Conservation (phyloP, 1,140 invertebrate species). For the Drosophila ironensis region DNA sequence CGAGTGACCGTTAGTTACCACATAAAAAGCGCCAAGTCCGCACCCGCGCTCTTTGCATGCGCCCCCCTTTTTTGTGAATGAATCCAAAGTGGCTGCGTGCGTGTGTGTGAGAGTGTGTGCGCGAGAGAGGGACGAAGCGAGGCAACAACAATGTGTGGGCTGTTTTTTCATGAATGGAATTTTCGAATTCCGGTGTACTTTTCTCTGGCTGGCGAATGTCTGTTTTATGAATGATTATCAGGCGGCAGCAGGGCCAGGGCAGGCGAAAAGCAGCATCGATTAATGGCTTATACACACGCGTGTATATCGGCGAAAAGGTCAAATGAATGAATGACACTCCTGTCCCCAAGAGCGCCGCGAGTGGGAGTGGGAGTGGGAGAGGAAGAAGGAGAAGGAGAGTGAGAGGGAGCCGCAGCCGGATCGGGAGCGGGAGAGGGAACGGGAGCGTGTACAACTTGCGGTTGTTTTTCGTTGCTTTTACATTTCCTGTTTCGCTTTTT, state of each 20-base stretch:
- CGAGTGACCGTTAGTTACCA: too few relatives aligned
- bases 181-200: constrained; percentile 75
- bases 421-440: not conserved
- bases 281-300: constrained; percentile 40
- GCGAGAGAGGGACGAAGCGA: constrained; percentile 45
- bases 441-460: constrained; percentile 39
- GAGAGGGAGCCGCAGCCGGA: too few relatives aligned
- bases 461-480: constrained; percentile 68
- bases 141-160: constrained; percentile 73
- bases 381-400: not conserved
- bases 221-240: constrained; percentile 76
- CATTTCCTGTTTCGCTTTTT: constrained; percentile 74
- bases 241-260: constrained; percentile 16
- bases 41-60: constrained; percentile 45
- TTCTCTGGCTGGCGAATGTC: constrained; percentile 57
- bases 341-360: not conserved
- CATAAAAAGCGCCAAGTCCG: too few relatives aligned
- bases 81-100: constrained; percentile 40
- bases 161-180: constrained; percentile 81
- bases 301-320: constrained; percentile 49
- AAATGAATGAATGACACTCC: constrained; percentile 45
- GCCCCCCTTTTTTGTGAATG: constrained; percentile 78
- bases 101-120: constrained; percentile 24
- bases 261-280: constrained; percentile 32
- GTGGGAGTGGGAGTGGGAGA: not conserved